A percentile compares a stretch with the other conserved stretches of the same genome.
These are phyloP conservation scores for Paramisgurnus dabryanus DNA, from an alignment of 2,113 vertebrate genomes.

Conservation along the genomic window DNA sequence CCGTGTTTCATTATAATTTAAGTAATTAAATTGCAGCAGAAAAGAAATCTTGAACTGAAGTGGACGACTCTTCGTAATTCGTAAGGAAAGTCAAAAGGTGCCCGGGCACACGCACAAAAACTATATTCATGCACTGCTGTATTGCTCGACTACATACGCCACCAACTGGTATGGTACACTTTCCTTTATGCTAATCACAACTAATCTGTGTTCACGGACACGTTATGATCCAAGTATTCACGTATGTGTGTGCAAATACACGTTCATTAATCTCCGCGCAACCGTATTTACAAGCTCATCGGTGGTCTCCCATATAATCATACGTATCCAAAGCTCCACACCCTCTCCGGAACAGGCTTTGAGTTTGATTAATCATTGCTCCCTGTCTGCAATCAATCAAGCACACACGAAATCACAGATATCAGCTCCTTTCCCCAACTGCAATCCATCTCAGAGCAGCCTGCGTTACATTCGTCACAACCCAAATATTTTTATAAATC, in stretches of 20 bases:
- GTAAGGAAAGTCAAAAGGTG: constrained; percentile 6
- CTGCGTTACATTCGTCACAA: constrained; percentile 72
- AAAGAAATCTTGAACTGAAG: constrained; percentile 2
- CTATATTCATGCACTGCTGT: not conserved
- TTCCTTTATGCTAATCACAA: not conserved
- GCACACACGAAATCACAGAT: constrained; percentile 73
- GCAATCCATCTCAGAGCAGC: constrained; percentile 72
- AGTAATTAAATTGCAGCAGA: constrained; percentile 34
- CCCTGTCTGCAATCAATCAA: constrained; percentile 77
- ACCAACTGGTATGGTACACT: not conserved
- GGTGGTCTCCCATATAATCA: constrained; percentile 37
- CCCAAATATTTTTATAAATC: constrained; percentile 78
- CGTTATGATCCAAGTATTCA: not conserved
- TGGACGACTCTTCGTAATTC: not conserved
- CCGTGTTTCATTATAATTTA: constrained; percentile 61
- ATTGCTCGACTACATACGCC: not conserved
- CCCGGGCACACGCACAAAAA: not conserved
- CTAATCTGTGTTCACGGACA: not conserved
- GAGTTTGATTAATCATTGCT: constrained; percentile 76
- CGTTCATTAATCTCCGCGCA: constrained; percentile 14
- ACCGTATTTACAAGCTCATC: constrained; percentile 28
- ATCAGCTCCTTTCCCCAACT: constrained; percentile 74
- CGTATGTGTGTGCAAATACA: not conserved
- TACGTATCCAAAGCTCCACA: constrained; percentile 33
- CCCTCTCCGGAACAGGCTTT: constrained; percentile 66